Evolutionary conservation across 1,140 invertebrate genomes (phyloP), one percentile per base, ranked within the genome.

Genomic region (Drosophila repletoides): DNA sequence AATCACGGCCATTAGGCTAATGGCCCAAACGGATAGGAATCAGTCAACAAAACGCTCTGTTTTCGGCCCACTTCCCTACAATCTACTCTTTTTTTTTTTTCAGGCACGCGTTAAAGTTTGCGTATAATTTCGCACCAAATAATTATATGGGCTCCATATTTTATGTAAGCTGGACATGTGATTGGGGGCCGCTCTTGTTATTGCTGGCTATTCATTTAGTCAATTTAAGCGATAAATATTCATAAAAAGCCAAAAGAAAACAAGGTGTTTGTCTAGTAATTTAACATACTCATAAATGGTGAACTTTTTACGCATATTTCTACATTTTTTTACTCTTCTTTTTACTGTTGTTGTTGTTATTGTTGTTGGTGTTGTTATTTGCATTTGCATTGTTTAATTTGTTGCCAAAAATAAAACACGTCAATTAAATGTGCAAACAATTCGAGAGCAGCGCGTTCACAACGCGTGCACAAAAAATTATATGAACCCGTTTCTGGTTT

Each of bases 361-460:
- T 43, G 17, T 12, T 56, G 10, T 43, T 59, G 21, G 17, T 55
- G 29, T 19, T 53, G 29, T 55, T 12, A 31, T 52, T 45, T 22
- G 21, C 41, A 55, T 69, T 55, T 80, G 49, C 49, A 60, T 58
- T 72, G 72, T 72, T 69, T 64, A 56, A 67, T 40, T 56, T 74
- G 64, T 33, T 21, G 36, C 70, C 71, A 74, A 84, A 83, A 84
- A 83, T 83, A 84, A 63, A 65, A 59, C 33, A 46, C 52, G 69
- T 77, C 69, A 83, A 83, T 84, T 77, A 59, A 81, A 66, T 69
- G 68, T 61, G 69, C 56, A 84, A 81, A 81, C 58, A 83, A 49
- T 59, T 41, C 46, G 48, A 70, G 40, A 31, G 26, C 45, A 26
- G 26, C 31, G 31, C 14, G 21, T 26, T n/a, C 26, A 45, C 55